These are phyloP conservation scores for Axis porcinus DNA, from an alignment of 2,113 vertebrate species.

Conservation along the genomic window DNA sequence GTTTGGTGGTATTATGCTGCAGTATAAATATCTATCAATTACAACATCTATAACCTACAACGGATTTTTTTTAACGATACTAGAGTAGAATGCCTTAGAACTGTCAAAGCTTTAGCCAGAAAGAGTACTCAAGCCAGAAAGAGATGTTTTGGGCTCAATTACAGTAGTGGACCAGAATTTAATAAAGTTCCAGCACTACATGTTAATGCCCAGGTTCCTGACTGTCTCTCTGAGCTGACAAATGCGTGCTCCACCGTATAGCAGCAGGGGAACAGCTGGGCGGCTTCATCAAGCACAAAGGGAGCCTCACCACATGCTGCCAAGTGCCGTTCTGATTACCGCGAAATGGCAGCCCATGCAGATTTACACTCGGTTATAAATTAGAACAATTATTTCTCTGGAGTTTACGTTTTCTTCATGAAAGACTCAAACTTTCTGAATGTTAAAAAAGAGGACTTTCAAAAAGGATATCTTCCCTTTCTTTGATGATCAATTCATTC, in stretches of 20 bases:
- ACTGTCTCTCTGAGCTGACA: slow-evolving; percentile 78
- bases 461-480: slow-evolving; percentile 98
- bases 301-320: slow-evolving; percentile 76
- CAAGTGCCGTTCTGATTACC: slow-evolving; percentile 77
- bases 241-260: slow-evolving; percentile 71
- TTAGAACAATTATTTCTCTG: slow-evolving; percentile 82
- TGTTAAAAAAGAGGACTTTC: slow-evolving; percentile 43
- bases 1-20: not conserved
- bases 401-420: slow-evolving; percentile 72
- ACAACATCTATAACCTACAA: not conserved
- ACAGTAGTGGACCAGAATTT: slow-evolving; percentile 7
- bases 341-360: slow-evolving; percentile 78
- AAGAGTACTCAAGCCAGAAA: too few species aligned
- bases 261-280: slow-evolving; percentile 80
- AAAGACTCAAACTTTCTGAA: slow-evolving; percentile 56
- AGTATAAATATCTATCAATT: not conserved
- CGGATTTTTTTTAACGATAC: not conserved
- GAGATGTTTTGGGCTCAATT: slow-evolving; percentile 43
- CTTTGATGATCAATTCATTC: slow-evolving; percentile 90
- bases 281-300: slow-evolving; percentile 77
- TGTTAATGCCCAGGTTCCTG: slow-evolving; percentile 69
- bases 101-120: not conserved
- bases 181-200: slow-evolving; percentile 37
- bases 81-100: not conserved
- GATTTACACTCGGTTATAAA: slow-evolving; percentile 79